A percentile compares a stretch with the other conserved stretches of the same genome.
Conservation (phyloP, 2,888 invertebrate species). For the Lasioglossum lativentre region DNA sequence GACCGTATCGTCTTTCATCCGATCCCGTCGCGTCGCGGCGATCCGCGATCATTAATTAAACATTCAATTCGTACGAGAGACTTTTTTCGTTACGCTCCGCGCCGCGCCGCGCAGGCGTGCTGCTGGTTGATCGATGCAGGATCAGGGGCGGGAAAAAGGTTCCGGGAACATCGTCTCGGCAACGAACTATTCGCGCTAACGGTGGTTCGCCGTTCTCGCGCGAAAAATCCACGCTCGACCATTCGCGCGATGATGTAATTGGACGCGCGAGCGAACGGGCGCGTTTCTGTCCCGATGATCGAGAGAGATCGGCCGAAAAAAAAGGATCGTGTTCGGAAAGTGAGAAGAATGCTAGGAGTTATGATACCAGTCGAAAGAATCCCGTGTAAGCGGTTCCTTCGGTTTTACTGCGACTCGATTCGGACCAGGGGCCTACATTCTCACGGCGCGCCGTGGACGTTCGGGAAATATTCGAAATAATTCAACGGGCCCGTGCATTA, state of each 20-base stretch:
- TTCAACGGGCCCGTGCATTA: slow-evolving; percentile 73
- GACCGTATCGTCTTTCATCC: slow-evolving; percentile 60
- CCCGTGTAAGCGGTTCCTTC: slow-evolving; percentile 29
- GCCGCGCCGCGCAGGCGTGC: slow-evolving; percentile 11
- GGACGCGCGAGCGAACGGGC: not conserved
- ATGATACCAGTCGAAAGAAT: slow-evolving; percentile 16
- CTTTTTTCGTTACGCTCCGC: slow-evolving; percentile 39
- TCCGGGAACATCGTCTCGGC: slow-evolving; percentile 25
- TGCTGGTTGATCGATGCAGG: slow-evolving; percentile 47
- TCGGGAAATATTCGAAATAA: slow-evolving; percentile 79
- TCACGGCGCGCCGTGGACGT: slow-evolving; percentile 42
- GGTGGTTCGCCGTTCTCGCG: slow-evolving; percentile 33
- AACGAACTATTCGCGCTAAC: slow-evolving; percentile 39
- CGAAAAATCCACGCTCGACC: slow-evolving; percentile 34
- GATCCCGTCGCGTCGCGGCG: slow-evolving; percentile 40
- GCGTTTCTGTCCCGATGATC: not conserved
- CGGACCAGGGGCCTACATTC: slow-evolving; percentile 16
- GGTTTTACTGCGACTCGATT: slow-evolving; percentile 28
- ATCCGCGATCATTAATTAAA: slow-evolving; percentile 66
- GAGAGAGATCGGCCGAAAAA: not conserved
- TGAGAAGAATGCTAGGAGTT: slow-evolving; percentile 7
- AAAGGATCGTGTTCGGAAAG: not conserved
- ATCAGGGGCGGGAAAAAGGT: slow-evolving; percentile 34
- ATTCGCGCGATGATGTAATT: slow-evolving; percentile 23
- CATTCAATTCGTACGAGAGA: slow-evolving; percentile 62